A percentile compares a stretch with the other conserved stretches of the same genome.
Conservation (phyloP, 2,888 invertebrate genomes). For the Sarcophaga carnaria region DNA sequence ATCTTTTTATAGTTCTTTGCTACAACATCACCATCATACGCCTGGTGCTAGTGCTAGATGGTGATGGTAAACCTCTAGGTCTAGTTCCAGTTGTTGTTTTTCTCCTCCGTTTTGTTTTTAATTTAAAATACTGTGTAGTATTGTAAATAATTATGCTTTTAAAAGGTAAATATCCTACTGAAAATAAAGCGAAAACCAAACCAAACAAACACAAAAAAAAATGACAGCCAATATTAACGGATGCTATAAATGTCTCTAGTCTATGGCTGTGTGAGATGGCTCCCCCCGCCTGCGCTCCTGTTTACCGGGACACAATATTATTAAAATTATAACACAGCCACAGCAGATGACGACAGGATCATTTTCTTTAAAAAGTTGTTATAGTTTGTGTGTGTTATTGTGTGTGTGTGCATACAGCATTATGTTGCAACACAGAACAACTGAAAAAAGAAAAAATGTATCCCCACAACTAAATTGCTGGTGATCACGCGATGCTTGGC, state of each 20-base stretch:
- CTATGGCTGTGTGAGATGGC: not conserved
- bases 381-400: slow-evolving; percentile 22
- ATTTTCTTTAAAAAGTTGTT: slow-evolving; percentile 61
- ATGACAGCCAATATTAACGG: slow-evolving; percentile 39
- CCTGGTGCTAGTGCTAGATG: not conserved
- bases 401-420: not conserved
- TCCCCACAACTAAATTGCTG: slow-evolving; percentile 80
- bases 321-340: slow-evolving; percentile 54
- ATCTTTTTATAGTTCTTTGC: slow-evolving; percentile 57
- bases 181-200: slow-evolving; percentile 21
- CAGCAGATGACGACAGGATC: slow-evolving; percentile 72
- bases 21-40: slow-evolving; percentile 42
- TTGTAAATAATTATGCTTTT: slow-evolving; percentile 67
- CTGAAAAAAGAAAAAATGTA: not conserved
- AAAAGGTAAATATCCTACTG: slow-evolving; percentile 68
- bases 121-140: slow-evolving; percentile 62
- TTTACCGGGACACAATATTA: slow-evolving; percentile 24
- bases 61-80: not conserved
- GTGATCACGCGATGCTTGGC: slow-evolving; percentile 81
- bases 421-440: slow-evolving; percentile 8
- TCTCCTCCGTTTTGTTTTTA: slow-evolving; percentile 23
- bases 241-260: slow-evolving; percentile 39
- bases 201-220: not conserved
- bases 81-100: slow-evolving; percentile 16
- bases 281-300: slow-evolving; percentile 17